Percentiles rank a stretch among this genome's conserved stretches.
These are phyloP conservation scores for Corydoras sp. DNA, from an alignment of 2,113 vertebrate species.

Conservation along the genomic window DNA sequence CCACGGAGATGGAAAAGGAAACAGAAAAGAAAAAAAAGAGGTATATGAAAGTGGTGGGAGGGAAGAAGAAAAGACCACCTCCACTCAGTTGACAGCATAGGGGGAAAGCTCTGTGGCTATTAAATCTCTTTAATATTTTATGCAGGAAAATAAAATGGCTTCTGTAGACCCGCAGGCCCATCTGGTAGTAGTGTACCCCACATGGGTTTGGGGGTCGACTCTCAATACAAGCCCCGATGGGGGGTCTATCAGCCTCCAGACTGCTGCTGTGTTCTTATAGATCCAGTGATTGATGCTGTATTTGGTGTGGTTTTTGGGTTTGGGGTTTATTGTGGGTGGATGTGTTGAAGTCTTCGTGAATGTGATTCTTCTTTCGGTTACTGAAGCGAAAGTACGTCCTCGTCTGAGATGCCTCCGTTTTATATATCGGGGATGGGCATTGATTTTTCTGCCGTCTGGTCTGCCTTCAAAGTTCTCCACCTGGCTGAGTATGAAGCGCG, in stretches of 20 bases:
- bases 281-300: slow-evolving; percentile 7
- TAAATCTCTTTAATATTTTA: slow-evolving; percentile 63
- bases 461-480: slow-evolving; percentile 49
- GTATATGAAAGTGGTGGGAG: too few species aligned
- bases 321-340: background rate
- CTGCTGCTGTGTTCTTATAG: background rate
- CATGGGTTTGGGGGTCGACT: slow-evolving; percentile 8
- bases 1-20: too few species aligned
- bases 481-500: slow-evolving; percentile 19
- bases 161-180: slow-evolving; percentile 12
- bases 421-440: slow-evolving; percentile 45
- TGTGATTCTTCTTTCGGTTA: too few species aligned
- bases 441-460: slow-evolving; percentile 49
- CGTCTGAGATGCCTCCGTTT: too few species aligned
- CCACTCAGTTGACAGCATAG: slow-evolving; percentile 43
- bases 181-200: slow-evolving; percentile 2
- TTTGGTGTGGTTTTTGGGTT: background rate
- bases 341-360: too few species aligned
- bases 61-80: too few species aligned
- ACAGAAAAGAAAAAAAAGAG: too few species aligned
- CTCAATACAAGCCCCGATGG: background rate
- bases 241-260: background rate
- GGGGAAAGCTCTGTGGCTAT: slow-evolving; percentile 60
- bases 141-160: slow-evolving; percentile 41
- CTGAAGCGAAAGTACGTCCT: too few species aligned